A percentile compares a stretch with the other conserved stretches of the same genome.
Evolutionary conservation across 2,888 invertebrate species (phyloP).

Genomic region (Urechis unicinctus): DNA sequence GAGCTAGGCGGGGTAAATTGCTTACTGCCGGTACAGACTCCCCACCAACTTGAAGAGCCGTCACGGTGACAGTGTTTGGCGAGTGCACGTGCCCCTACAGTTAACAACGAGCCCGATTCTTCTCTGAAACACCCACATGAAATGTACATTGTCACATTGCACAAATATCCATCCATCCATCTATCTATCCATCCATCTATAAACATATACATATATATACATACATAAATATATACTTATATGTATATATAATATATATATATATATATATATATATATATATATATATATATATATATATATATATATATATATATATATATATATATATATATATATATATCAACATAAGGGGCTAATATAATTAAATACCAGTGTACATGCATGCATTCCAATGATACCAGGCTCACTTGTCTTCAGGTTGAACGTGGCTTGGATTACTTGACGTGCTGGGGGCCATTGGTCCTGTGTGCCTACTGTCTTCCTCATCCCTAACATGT

Average conservation of each 20-base stretch:
- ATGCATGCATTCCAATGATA: background rate
- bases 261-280: too few relatives aligned
- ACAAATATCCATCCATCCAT: too few relatives aligned
- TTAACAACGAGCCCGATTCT: constrained; percentile 28
- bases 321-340: too few relatives aligned
- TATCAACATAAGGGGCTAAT: too few relatives aligned
- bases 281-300: constrained; percentile 3
- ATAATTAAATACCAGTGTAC: background rate
- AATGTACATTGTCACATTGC: too few relatives aligned
- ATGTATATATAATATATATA: too few relatives aligned
- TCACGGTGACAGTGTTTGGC: constrained; percentile 47
- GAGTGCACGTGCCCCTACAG: constrained; percentile 44
- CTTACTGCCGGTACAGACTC: constrained; percentile 42
- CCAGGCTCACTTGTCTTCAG: constrained; percentile 29
- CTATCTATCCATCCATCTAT: too few relatives aligned
- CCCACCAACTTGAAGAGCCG: constrained; percentile 42
- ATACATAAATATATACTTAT: too few relatives aligned
- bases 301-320: too few relatives aligned
- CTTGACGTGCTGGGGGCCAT: constrained; percentile 34
- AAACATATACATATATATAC: too few relatives aligned
- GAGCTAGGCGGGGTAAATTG: constrained; percentile 1
- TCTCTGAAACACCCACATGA: too few relatives aligned
- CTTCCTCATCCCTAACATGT: constrained; percentile 42
- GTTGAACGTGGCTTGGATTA: constrained; percentile 32
- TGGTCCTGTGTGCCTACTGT: constrained; percentile 40